Evolutionary conservation across 1,140 invertebrate species (phyloP).

Genomic region (Caenorhabditis elegans): DNA sequence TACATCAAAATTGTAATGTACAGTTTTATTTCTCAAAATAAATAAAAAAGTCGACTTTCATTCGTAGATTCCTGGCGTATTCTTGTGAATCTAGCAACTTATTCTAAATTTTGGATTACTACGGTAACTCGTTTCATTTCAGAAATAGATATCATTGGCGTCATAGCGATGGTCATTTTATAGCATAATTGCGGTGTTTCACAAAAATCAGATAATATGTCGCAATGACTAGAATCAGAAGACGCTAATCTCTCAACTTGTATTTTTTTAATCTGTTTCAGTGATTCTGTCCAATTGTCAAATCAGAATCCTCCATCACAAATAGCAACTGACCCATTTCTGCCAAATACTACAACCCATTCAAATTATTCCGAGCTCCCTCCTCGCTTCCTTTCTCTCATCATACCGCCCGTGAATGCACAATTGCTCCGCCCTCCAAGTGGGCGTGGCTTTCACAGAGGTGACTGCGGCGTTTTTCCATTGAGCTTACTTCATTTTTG

Average conservation of each 20-base stretch:
- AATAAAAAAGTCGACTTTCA: no score
- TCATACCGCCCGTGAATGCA: neutral
- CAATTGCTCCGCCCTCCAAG: neutral
- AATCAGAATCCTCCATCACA: neutral
- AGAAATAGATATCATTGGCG: no score
- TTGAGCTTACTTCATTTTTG: conserved; percentile 4
- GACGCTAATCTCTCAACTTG: neutral
- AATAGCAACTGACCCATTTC: neutral
- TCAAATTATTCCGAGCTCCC: no score
- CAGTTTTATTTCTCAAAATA: no score
- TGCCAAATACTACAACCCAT: neutral
- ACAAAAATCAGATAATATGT: neutral
- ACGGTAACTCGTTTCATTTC: no score
- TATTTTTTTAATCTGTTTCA: neutral
- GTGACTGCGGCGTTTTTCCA: neutral
- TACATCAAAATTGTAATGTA: no score
- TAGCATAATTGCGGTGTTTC: neutral
- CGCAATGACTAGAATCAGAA: neutral
- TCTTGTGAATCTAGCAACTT: no score
- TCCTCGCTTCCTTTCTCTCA: conserved; percentile 18
- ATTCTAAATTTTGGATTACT: no score
- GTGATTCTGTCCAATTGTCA: neutral
- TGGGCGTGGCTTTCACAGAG: neutral
- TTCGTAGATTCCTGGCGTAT: no score
- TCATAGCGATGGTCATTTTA: neutral